Conservation (phyloP, 2,888 invertebrate species). For the Conops quadrifasciatus region DNA sequence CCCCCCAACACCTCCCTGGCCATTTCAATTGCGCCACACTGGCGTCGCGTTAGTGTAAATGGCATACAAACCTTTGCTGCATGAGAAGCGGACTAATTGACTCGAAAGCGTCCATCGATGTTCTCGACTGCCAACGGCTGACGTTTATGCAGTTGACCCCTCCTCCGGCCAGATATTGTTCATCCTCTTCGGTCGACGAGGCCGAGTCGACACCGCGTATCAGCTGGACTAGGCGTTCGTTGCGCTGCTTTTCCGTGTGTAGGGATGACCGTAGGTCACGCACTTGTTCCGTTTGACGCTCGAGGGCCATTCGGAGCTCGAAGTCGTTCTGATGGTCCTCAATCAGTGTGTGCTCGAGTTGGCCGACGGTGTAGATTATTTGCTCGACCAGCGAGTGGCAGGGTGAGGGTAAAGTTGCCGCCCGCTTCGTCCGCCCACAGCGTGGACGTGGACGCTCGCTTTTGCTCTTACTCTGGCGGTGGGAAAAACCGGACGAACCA, state of each 20-base stretch:
- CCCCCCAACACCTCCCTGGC: neutral
- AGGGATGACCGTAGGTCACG: conserved; percentile 53
- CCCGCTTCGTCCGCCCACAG: conserved; percentile 25
- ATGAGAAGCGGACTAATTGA: conserved; percentile 59
- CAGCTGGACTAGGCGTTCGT: conserved; percentile 55
- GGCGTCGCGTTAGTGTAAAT: neutral
- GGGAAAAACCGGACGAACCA: neutral
- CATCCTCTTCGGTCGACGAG: conserved; percentile 47
- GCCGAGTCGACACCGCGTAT: conserved; percentile 54
- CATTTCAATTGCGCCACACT: neutral
- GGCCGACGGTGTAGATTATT: conserved; percentile 52
- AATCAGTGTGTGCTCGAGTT: conserved; percentile 54
- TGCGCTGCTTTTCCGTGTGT: conserved; percentile 55
- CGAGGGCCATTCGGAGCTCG: conserved; percentile 51
- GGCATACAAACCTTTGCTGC: conserved; percentile 52
- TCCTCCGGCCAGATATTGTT: conserved; percentile 37
- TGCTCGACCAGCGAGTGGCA: conserved; percentile 48
- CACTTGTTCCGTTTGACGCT: conserved; percentile 52
- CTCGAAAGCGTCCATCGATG: conserved; percentile 45
- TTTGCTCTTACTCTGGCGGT: neutral
- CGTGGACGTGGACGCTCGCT: neutral
- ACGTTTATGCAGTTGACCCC: conserved; percentile 17
- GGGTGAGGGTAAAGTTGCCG: conserved; percentile 30
- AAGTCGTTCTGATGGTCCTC: conserved; percentile 57
- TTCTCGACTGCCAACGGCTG: conserved; percentile 42